phyloP scores from a whole-genome alignment of 2,888 invertebrate species.

The Macrostomum cliftonense region DNA sequence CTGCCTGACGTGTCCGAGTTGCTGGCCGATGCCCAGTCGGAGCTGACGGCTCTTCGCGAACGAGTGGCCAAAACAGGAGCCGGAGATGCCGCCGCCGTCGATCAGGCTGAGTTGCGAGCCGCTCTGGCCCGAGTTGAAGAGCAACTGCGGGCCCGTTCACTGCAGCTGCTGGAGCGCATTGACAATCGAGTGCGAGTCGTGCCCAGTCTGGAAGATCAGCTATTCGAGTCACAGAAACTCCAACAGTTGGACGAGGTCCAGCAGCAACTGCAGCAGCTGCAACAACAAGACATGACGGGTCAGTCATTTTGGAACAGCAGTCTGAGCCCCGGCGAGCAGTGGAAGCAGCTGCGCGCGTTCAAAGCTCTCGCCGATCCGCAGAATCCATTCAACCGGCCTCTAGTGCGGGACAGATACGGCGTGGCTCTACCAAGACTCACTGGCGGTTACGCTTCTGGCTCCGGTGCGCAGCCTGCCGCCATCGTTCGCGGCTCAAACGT shows the following conservation, averaged over 20 bases:
- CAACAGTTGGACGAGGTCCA: too few species aligned
- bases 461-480: neutral
- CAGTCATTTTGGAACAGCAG: too few species aligned
- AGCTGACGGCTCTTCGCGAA: too few species aligned
- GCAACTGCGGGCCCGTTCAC: neutral
- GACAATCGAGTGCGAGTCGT: neutral
- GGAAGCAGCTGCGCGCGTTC: neutral
- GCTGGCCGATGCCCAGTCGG: too few species aligned
- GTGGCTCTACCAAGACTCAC: slow-evolving; percentile 24
- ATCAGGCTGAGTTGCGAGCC: too few species aligned
- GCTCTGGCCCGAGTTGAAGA: too few species aligned
- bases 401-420: slow-evolving; percentile 29
- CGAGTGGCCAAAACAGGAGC: too few species aligned
- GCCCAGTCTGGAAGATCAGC: slow-evolving; percentile 1
- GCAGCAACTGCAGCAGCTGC: too few species aligned
- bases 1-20: too few species aligned
- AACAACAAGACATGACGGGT: too few species aligned
- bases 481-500: slow-evolving; percentile 23
- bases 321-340: slow-evolving; percentile 1
- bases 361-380: slow-evolving; percentile 22
- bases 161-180: neutral
- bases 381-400: slow-evolving; percentile 25
- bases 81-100: too few species aligned
- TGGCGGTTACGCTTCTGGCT: neutral
- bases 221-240: neutral